Percentiles rank a stretch among this genome's conserved stretches.
Conservation (phyloP, 1,140 invertebrate species). For the Danaus plexippus region DNA sequence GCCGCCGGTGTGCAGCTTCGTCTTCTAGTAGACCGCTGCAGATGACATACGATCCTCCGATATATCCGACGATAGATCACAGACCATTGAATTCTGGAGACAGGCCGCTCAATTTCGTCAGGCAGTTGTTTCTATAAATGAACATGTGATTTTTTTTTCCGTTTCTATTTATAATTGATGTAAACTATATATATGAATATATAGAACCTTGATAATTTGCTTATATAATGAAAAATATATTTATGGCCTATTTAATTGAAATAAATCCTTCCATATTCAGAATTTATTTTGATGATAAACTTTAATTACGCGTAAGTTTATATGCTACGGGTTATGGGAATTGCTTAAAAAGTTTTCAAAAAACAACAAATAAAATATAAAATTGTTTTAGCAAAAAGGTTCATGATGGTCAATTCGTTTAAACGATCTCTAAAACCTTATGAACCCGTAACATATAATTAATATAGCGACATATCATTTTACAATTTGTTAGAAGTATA, state of each 20-base stretch:
- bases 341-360: no score
- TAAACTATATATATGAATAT: constrained; percentile 1
- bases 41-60: constrained; percentile 41
- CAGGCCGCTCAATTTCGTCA: constrained; percentile 51
- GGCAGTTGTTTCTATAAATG: constrained; percentile 51
- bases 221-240: constrained; percentile 16
- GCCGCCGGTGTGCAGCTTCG: constrained; percentile 43
- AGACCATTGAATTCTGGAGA: constrained; percentile 44
- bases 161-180: constrained; percentile 1
- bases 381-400: no score
- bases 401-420: no score
- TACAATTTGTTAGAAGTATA: constrained; percentile 16
- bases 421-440: no score
- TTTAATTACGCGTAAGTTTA: constrained; percentile 24
- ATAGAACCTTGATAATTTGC: constrained; percentile 13
- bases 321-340: not conserved
- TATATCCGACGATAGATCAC: constrained; percentile 22
- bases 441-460: not conserved
- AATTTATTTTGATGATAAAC: constrained; percentile 25
- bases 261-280: constrained; percentile 31
- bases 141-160: constrained; percentile 3
- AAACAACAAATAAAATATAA: no score
- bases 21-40: constrained; percentile 47
- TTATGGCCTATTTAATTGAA: constrained; percentile 28
- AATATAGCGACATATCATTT: constrained; percentile 26